Evolutionary conservation across 2,797 vertebrate genomes (phyloP).

Genomic region (Neoniphon sammara): DNA sequence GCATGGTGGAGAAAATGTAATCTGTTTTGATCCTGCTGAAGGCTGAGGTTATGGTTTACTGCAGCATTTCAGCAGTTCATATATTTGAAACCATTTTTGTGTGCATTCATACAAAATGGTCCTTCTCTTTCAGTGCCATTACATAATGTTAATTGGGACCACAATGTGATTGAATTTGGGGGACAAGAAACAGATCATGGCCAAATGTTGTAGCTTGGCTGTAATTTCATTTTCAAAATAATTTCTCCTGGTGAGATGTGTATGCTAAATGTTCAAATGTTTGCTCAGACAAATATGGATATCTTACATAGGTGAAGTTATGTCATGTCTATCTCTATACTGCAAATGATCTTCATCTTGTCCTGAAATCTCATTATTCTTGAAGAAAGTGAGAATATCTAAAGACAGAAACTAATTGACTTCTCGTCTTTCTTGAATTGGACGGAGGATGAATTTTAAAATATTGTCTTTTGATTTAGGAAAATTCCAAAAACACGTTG

Average conservation of each 20-base stretch:
- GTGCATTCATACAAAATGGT: constrained; percentile 30
- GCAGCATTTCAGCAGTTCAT: constrained; percentile 16
- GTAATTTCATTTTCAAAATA: background rate
- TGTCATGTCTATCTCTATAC: too few species aligned
- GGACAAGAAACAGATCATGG: background rate
- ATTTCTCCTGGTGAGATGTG: background rate
- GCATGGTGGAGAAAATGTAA: constrained; percentile 15
- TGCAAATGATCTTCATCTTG: too few species aligned
- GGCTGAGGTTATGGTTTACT: background rate
- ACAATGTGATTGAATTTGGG: constrained; percentile 36
- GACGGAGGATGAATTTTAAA: too few species aligned
- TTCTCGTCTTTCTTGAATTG: too few species aligned
- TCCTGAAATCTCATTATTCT: too few species aligned
- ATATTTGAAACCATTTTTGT: constrained; percentile 39
- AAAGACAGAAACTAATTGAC: too few species aligned
- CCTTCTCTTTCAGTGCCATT: constrained; percentile 20
- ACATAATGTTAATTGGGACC: constrained; percentile 16
- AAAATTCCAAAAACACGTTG: too few species aligned
- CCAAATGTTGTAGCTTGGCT: background rate
- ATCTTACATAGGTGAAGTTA: too few species aligned
- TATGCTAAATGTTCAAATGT: background rate
- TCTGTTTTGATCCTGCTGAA: constrained; percentile 8
- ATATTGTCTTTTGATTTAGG: too few species aligned
- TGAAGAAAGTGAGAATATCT: too few species aligned
- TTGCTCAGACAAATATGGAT: background rate